These are phyloP conservation scores for Andrena cerasifolii DNA, from an alignment of 1,140 invertebrate species.

Conservation along the genomic window DNA sequence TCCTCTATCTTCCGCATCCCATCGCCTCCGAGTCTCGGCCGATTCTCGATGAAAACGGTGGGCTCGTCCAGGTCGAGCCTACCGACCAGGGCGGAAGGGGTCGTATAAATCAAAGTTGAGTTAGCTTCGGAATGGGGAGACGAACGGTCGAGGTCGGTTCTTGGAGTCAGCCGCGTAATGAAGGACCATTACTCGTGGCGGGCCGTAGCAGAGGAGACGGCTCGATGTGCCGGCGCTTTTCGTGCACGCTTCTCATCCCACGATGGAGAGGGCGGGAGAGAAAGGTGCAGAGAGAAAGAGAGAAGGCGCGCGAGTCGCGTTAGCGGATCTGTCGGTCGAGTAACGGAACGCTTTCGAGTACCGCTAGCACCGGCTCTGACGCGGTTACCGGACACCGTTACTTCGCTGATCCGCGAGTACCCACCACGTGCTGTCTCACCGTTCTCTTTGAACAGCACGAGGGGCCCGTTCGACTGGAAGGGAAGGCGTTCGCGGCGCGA, in stretches of 20 bases:
- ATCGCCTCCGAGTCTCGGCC: neutral
- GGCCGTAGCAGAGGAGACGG: slow-evolving; percentile 51
- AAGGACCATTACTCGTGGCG: slow-evolving; percentile 58
- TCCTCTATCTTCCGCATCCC: neutral
- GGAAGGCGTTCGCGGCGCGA: slow-evolving; percentile 30
- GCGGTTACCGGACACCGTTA: slow-evolving; percentile 80
- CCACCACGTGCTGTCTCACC: slow-evolving; percentile 78
- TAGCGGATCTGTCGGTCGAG: slow-evolving; percentile 83
- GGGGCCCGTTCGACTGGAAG: slow-evolving; percentile 42
- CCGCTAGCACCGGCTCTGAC: slow-evolving; percentile 80
- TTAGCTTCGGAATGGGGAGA: neutral
- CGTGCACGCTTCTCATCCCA: slow-evolving; percentile 54
- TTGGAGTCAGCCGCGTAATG: slow-evolving; percentile 47
- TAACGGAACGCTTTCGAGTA: slow-evolving; percentile 80
- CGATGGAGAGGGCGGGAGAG: slow-evolving; percentile 19
- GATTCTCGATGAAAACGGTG: neutral
- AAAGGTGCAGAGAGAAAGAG: slow-evolving; percentile 37
- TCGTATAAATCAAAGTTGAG: slow-evolving; percentile 30
- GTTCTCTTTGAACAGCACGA: slow-evolving; percentile 56
- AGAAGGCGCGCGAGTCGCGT: slow-evolving; percentile 69
- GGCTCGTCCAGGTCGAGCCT: neutral
- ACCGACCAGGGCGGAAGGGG: neutral
- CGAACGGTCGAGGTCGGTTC: slow-evolving; percentile 28
- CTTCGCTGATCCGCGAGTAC: slow-evolving; percentile 70
- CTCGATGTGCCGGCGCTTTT: slow-evolving; percentile 54